Base-by-base conservation (phyloP, 2,113 vertebrate species). In the Casuarius casuarius region DNA sequence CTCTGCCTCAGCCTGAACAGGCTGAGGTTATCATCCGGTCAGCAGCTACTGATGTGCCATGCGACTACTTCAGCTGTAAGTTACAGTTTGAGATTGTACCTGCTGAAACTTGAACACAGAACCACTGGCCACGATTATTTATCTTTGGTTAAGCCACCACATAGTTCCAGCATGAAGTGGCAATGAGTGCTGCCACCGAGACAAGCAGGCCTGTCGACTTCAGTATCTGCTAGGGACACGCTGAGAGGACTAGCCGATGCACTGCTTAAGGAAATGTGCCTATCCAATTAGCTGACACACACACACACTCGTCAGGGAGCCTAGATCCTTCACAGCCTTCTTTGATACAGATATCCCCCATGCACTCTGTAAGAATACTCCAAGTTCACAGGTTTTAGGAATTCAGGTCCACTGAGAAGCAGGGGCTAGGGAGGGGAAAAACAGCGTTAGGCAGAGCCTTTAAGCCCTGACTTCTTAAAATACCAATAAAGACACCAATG, bases 261-360 rank as follows among this genome's bases (percentile, higher is more conserved):
- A 93, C 84, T 83, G 72, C 93, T 95, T 92, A 91, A 58, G 84
- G 77, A 85, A 96, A 83, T 80, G 84, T 42, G 91, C 49, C 92
- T 54, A 93, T 93, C 94, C 95, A 94, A 96, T 97, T 96, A 97
- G 84, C 4, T 29, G 1, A 46, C 5, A 25, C 52, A 44, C 44
- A 61, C 49, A 74, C 12, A 4, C 74, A 79, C 49, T 25, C 38
- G 38, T 71, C 66, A 18, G 61, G 77, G 42, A 23, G 17, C 28
- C 66, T 62, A 7, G 8, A 9, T 58, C 79, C 71, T 23, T 84
- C 40, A 18, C 33, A 61, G 51, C 29, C 23, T 10, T 48, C 70
- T 72, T 61, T 92, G 19, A 42, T 46, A 65, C 0, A 2, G 48
- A 8, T 70, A 29, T 70, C 25, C 18, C 22, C 71, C 29, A 31